Base-by-base conservation (phyloP, 2,888 invertebrate species). In the Heteropelma amictum region DNA sequence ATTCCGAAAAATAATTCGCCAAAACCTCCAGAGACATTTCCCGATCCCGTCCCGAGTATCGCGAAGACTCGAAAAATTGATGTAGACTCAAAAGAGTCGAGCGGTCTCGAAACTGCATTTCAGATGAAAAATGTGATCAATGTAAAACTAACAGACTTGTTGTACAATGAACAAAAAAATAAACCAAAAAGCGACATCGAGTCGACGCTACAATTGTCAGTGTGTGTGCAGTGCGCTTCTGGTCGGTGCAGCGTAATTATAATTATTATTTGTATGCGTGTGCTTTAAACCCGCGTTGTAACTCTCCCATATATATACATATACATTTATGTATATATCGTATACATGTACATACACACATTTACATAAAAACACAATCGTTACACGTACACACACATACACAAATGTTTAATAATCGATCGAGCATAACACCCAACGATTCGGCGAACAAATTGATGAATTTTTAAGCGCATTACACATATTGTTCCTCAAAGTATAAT, bases 171-270 rank as follows among this genome's bases (percentile, higher is more conserved):
- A 64, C 56, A 45, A 71, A 72, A 75, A 47, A 38, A 72, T 21
- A 63, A 72, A 68, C 56, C 42, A 56, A 67, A 70, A 75, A 74
- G 67, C 71, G 75, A 71, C 75, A 76, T 71, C 71, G 71, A 71
- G 75, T 71, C 75, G 75, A 68, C 75, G 75, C 71, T 81, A 81
- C 83, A 84, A 88, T 88, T 88, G 86, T 88, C 86, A 87, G 86
- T 87, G 80, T 79, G 84, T 87, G 85, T 87, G 87, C 88, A 87
- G 87, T 87, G 85, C 85, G 88, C 87, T 88, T 88, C 82, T 85
- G 84, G 84, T 85, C 86, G 84, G 84, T 84, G 80, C 81, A 81
- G 80, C 82, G 79, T 80, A 82, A 77, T 78, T 75, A 61, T 75
- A 61, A 61, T 60, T 33, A 47, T 49, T 70, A 42, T 68, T 7